Conservation (phyloP, 2,888 invertebrate species). For the Drosophila pegasa region DNA sequence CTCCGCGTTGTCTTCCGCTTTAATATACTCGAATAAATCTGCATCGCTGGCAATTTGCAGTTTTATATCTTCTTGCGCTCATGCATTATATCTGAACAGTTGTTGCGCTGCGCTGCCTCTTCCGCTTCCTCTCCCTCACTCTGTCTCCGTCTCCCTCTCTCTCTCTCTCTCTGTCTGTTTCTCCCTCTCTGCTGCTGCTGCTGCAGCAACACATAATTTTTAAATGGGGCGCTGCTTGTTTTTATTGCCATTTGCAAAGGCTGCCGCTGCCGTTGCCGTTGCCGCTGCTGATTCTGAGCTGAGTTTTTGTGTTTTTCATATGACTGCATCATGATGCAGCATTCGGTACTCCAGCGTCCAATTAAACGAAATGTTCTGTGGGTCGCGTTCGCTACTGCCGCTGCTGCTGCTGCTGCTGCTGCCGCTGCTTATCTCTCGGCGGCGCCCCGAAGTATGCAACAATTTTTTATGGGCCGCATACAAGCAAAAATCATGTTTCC, state of each 20-base stretch:
- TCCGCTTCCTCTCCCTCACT: not conserved
- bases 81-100: slow-evolving; percentile 49
- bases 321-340: slow-evolving; percentile 76
- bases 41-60: slow-evolving; percentile 37
- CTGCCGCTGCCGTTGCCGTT: slow-evolving; percentile 7
- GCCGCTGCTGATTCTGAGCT: slow-evolving; percentile 11
- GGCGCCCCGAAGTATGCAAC: slow-evolving; percentile 75
- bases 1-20: not conserved
- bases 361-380: slow-evolving; percentile 76
- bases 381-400: slow-evolving; percentile 27
- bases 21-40: slow-evolving; percentile 32
- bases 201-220: slow-evolving; percentile 70
- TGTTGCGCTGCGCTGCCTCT: slow-evolving; percentile 38
- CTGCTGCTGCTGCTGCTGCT: not conserved
- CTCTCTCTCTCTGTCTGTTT: too few relatives aligned
- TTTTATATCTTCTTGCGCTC: slow-evolving; percentile 26
- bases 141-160: not conserved
- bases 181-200: slow-evolving; percentile 22
- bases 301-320: slow-evolving; percentile 52
- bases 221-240: slow-evolving; percentile 77
- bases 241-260: slow-evolving; percentile 65
- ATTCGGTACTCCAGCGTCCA: slow-evolving; percentile 78
- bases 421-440: slow-evolving; percentile 53
- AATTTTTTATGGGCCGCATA: slow-evolving; percentile 78
- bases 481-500: slow-evolving; percentile 82